Conservation (phyloP, 2,797 vertebrate genomes). For the Enoplosus armatus region DNA sequence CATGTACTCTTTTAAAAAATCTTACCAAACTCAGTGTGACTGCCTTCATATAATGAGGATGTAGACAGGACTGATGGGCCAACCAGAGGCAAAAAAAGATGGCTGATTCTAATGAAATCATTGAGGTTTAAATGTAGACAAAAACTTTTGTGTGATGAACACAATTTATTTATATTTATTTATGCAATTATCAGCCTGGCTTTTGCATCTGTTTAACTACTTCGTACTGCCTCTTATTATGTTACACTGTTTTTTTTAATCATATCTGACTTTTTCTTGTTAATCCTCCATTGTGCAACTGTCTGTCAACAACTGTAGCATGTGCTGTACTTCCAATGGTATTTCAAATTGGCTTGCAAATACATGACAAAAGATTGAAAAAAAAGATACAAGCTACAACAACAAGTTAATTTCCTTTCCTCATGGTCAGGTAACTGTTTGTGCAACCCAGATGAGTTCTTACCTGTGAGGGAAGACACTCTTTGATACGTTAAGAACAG, state of each 20-base stretch:
- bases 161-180: no score
- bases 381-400: neutral
- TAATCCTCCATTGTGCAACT: neutral
- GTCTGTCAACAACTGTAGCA: neutral
- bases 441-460: neutral
- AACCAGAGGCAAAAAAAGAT: neutral
- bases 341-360: neutral
- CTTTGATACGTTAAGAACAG: slow-evolving; percentile 93
- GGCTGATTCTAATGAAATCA: neutral
- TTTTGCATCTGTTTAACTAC: no score
- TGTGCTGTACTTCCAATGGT: neutral
- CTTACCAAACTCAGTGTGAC: no score
- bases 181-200: neutral
- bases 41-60: no score
- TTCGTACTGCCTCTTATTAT: neutral
- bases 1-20: no score
- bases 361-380: no score
- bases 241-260: neutral
- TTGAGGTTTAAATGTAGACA: neutral
- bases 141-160: no score
- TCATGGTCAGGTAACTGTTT: neutral
- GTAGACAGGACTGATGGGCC: no score
- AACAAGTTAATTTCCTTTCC: neutral
- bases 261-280: neutral
- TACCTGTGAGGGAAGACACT: slow-evolving; percentile 96